These are phyloP conservation scores for Hylomyscus alleni DNA, from an alignment of 2,797 vertebrate species.

Conservation along the genomic window DNA sequence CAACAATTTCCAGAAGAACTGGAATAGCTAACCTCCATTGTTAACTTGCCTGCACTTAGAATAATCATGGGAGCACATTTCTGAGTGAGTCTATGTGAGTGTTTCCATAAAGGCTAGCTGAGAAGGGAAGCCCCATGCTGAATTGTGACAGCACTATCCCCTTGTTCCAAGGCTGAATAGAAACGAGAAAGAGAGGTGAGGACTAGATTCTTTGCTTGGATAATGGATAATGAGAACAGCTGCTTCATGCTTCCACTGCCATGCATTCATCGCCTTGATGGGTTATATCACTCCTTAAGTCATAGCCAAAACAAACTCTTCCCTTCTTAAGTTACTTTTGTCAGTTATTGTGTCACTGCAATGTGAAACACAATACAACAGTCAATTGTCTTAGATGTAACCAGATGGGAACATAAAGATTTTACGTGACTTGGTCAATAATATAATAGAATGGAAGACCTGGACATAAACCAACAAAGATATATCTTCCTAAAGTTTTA, in stretches of 20 bases:
- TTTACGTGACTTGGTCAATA: neutral
- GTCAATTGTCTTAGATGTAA: neutral
- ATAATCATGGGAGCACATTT: neutral
- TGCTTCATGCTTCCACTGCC: neutral
- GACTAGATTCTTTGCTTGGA: neutral
- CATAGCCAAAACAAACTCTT: neutral
- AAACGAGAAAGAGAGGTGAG: neutral
- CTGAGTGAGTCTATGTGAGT: neutral
- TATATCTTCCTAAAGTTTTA: neutral
- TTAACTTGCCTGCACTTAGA: neutral
- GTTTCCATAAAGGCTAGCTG: neutral
- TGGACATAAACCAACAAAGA: neutral
- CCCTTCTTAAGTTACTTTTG: neutral
- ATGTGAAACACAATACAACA: neutral
- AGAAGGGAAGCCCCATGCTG: neutral
- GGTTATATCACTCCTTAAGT: neutral
- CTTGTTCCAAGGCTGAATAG: neutral
- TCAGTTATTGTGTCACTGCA: neutral
- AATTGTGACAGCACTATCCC: neutral
- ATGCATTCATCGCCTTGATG: neutral
- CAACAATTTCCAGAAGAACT: slow-evolving; percentile 16
- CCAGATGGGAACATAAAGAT: neutral
- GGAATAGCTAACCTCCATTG: neutral
- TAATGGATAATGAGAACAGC: neutral
- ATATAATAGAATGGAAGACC: neutral